These are phyloP conservation scores for Leontopithecus rosalia DNA, from an alignment of 2,797 vertebrate species.

Conservation along the genomic window DNA sequence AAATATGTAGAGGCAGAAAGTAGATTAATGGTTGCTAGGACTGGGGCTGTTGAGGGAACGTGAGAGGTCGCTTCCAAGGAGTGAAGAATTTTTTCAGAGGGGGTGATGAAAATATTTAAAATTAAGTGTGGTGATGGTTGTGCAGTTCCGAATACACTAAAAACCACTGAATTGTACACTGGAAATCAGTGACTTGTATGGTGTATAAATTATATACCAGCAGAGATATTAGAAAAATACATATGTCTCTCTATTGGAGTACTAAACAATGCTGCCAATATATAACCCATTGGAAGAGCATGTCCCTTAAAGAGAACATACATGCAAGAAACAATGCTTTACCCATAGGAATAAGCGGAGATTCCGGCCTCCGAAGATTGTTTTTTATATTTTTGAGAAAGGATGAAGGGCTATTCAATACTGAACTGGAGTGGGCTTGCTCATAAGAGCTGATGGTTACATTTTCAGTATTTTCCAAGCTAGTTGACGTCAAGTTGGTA, in stretches of 20 bases:
- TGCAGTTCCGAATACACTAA: background rate
- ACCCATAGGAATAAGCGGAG: background rate
- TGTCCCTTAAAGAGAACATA: background rate
- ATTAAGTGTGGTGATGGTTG: background rate
- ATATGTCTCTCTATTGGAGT: background rate
- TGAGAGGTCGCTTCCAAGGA: background rate
- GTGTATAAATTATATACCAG: background rate
- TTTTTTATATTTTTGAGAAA: background rate
- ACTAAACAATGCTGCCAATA: background rate
- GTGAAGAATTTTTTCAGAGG: background rate
- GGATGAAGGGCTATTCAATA: background rate
- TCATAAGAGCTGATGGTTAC: background rate
- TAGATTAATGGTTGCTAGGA: background rate
- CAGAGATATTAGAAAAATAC: background rate
- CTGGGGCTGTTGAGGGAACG: background rate
- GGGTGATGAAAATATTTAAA: background rate
- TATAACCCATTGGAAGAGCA: background rate
- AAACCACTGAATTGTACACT: background rate
- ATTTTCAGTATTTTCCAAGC: slow-evolving; percentile 3
- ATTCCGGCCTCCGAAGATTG: background rate
- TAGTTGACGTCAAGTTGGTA: background rate
- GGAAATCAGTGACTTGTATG: background rate
- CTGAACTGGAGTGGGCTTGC: background rate
- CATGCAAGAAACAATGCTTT: background rate
- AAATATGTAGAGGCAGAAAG: background rate